Conservation (phyloP, 2,888 invertebrate genomes). For the Leucozona laternaria region DNA sequence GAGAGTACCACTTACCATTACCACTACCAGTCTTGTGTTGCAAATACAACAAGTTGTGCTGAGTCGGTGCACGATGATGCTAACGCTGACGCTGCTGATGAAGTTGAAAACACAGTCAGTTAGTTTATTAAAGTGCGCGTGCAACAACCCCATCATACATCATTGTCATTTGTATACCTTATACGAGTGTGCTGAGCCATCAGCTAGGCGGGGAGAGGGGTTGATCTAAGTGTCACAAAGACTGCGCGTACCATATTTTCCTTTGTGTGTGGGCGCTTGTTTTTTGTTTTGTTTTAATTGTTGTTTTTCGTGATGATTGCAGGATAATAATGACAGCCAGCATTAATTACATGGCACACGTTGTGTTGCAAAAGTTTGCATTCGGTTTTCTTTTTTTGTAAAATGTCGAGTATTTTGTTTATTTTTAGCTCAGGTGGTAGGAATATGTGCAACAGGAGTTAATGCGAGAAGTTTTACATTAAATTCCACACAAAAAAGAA, state of each 20-base stretch:
- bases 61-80: not conserved
- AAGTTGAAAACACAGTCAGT: conserved; percentile 45
- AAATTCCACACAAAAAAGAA: conserved; percentile 37
- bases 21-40: conserved; percentile 4
- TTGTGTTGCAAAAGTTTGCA: conserved; percentile 44
- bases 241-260: conserved; percentile 64
- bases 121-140: conserved; percentile 70
- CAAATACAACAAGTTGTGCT: conserved; percentile 51
- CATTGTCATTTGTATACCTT: conserved; percentile 56
- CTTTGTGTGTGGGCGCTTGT: conserved; percentile 43
- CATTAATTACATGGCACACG: conserved; percentile 69
- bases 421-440: not conserved
- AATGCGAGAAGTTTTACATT: conserved; percentile 61
- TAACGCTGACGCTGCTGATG: conserved; percentile 15
- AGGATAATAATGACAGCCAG: conserved; percentile 59
- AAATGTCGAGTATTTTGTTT: conserved; percentile 4
- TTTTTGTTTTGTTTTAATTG: conserved; percentile 39
- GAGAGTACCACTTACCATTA: conserved; percentile 17
- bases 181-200: not conserved
- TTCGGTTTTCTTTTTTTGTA: not conserved
- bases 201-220: not conserved
- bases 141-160: conserved; percentile 67
- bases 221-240: conserved; percentile 54
- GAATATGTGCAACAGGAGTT: conserved; percentile 49
- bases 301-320: conserved; percentile 52